Conservation (phyloP, 2,113 vertebrate species). For the Parus major region DNA sequence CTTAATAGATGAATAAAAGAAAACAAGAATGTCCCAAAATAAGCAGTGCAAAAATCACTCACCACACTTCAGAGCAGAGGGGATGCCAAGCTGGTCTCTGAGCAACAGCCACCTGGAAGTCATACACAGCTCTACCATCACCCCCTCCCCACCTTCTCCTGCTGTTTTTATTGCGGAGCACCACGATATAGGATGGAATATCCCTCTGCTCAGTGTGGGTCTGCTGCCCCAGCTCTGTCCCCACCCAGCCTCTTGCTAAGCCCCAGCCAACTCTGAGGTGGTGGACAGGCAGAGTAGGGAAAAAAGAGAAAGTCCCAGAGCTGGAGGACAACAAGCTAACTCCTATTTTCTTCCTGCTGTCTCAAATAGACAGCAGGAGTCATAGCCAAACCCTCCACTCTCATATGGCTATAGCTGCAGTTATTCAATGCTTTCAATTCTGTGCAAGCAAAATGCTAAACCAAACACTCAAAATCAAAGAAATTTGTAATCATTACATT, state of each 20-base stretch:
- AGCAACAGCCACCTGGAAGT: not conserved
- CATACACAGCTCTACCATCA: not conserved
- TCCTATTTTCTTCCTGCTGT: rapidly evolving
- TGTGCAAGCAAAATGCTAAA: not conserved
- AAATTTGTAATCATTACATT: not conserved
- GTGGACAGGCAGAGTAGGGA: not conserved
- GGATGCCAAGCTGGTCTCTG: not conserved
- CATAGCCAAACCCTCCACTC: not conserved
- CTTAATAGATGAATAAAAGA: not conserved
- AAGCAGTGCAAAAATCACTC: not conserved
- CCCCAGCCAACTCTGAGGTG: not conserved
- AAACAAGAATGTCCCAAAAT: not conserved
- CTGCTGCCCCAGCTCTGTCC: not conserved
- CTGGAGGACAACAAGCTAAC: not conserved
- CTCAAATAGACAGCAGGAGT: not conserved
- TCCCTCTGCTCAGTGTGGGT: not conserved
- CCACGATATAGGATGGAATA: rapidly evolving
- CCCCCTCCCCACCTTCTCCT: not conserved
- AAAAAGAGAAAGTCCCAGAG: not conserved
- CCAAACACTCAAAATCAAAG: not conserved
- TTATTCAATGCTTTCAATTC: not conserved
- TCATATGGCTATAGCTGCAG: not conserved
- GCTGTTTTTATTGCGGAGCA: not conserved
- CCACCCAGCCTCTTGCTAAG: not conserved
- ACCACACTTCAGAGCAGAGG: not conserved